Percentiles rank a stretch among this genome's conserved stretches.
Evolutionary conservation across 2,113 vertebrate species (phyloP).

Genomic region (Lanius collurio): DNA sequence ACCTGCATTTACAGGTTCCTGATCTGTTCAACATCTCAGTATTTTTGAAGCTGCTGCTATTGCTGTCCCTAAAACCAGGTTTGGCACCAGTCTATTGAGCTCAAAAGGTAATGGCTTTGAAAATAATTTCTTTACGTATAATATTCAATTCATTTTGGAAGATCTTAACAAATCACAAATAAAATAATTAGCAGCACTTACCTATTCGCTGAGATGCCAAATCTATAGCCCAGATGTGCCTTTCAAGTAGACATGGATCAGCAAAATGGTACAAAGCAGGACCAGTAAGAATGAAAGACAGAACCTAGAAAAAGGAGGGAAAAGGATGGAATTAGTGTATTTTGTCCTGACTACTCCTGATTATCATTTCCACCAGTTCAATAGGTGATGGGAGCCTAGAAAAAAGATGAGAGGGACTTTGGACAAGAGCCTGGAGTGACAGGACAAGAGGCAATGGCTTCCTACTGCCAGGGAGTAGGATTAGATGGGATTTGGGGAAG

Average conservation of each 20-base stretch:
- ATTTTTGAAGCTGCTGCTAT: not conserved
- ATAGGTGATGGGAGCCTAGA: not conserved
- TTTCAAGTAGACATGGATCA: not conserved
- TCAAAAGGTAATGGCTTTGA: not conserved
- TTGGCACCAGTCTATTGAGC: not conserved
- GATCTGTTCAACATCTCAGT: not conserved
- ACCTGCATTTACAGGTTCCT: not conserved
- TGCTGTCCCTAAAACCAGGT: not conserved
- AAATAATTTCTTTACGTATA: not conserved
- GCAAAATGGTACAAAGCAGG: not conserved
- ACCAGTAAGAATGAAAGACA: not conserved
- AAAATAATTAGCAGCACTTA: slow-evolving; percentile 9
- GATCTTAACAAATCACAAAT: not conserved
- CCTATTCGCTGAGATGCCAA: not conserved
- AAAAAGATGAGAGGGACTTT: not conserved
- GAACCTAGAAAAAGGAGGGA: not conserved
- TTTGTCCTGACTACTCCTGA: not conserved
- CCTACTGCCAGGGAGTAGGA: not conserved
- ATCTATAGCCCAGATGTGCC: not conserved
- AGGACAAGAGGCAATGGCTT: not conserved
- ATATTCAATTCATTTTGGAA: not conserved
- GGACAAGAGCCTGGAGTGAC: not conserved
- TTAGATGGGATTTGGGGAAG: not conserved
- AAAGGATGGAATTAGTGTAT: not conserved
- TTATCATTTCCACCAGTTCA: not conserved